phyloP scores from a whole-genome alignment of 2,888 invertebrate genomes.

The Ornithoptera alexandrae region DNA sequence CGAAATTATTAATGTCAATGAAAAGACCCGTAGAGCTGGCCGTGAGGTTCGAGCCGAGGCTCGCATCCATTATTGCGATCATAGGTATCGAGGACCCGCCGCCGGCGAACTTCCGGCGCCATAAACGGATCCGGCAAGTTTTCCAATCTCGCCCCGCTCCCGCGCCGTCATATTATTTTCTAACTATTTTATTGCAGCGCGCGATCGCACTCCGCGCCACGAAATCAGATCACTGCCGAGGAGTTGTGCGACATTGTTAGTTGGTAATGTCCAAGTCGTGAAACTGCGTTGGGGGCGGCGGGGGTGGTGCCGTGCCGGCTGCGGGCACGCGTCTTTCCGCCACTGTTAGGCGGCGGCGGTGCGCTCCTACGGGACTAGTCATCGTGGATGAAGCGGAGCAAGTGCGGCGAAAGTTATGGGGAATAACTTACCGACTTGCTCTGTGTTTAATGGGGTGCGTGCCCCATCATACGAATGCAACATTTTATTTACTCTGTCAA shows the following conservation, averaged over 20 bases:
- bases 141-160: constrained; percentile 44
- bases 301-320: constrained; percentile 3
- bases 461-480: too few relatives aligned
- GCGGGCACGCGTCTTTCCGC: background rate
- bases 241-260: constrained; percentile 21
- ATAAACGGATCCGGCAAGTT: constrained; percentile 43
- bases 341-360: too few relatives aligned
- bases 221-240: constrained; percentile 16
- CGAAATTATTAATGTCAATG: background rate
- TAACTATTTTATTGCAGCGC: constrained; percentile 58
- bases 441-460: too few relatives aligned
- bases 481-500: too few relatives aligned
- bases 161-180: constrained; percentile 62
- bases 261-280: constrained; percentile 19
- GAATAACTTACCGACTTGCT: too few relatives aligned
- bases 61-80: constrained; percentile 15
- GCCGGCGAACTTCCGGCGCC: constrained; percentile 38
- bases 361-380: too few relatives aligned
- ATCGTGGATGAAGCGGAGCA: too few relatives aligned
- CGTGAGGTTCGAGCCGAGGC: constrained; percentile 3
- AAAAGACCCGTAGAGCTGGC: constrained; percentile 14
- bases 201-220: constrained; percentile 48
- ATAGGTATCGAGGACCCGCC: constrained; percentile 36
- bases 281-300: background rate
- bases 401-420: too few relatives aligned